Evolutionary conservation across 2,888 invertebrate species (phyloP).

Genomic region (Drosophila mettleri): DNA sequence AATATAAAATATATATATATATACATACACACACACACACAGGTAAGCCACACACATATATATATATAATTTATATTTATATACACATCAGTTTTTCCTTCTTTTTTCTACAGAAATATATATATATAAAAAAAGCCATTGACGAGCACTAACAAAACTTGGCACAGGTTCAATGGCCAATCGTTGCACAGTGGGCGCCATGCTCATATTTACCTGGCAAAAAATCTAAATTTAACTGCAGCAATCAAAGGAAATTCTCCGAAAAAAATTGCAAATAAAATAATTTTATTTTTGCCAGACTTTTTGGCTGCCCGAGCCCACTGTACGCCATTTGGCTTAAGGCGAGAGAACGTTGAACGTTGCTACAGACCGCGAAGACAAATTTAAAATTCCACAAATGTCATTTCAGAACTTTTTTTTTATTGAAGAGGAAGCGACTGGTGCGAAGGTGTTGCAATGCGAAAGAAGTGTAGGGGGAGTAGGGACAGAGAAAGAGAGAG

Average conservation of each 20-base stretch:
- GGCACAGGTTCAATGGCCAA: constrained; percentile 83
- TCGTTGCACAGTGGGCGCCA: constrained; percentile 12
- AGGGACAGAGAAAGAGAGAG: not conserved
- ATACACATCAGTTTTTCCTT: not conserved
- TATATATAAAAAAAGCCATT: constrained; percentile 9
- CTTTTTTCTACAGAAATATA: constrained; percentile 20
- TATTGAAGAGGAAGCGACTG: constrained; percentile 52
- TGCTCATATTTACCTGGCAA: not conserved
- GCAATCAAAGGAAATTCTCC: not conserved
- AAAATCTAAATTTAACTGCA: not conserved
- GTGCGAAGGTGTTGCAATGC: constrained; percentile 31
- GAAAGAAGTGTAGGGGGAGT: not conserved
- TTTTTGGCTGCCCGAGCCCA: not conserved
- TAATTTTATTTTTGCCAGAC: not conserved
- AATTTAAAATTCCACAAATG: constrained; percentile 79
- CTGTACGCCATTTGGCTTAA: constrained; percentile 3
- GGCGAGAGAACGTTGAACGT: constrained; percentile 21
- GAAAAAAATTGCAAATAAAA: not conserved
- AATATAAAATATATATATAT: constrained; percentile 28
- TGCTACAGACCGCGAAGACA: constrained; percentile 57
- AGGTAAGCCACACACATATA: not conserved
- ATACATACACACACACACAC: not conserved
- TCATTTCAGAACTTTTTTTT: constrained; percentile 62
- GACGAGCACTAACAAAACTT: constrained; percentile 58
- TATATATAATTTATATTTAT: constrained; percentile 6